Evolutionary conservation across 2,797 vertebrate genomes (phyloP).

Genomic region (Pseudochirops cupreus): DNA sequence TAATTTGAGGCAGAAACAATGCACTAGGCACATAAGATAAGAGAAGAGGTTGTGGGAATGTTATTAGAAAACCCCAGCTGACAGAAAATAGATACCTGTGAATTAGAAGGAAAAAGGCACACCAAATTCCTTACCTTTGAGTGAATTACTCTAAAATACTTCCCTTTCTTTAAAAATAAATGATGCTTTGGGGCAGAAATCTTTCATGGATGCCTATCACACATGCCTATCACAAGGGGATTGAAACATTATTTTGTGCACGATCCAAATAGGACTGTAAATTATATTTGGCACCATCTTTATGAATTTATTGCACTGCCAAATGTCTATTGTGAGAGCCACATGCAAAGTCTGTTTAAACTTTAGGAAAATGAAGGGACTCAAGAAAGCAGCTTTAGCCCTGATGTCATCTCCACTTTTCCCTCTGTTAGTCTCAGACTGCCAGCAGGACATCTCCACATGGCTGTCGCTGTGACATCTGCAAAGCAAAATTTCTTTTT

Average conservation of each 20-base stretch:
- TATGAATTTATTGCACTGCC: neutral
- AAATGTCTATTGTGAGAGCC: neutral
- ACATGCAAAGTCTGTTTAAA: neutral
- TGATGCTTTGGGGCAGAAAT: neutral
- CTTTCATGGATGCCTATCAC: neutral
- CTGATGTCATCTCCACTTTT: neutral
- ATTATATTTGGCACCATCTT: neutral
- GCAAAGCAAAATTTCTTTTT: neutral
- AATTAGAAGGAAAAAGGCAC: neutral
- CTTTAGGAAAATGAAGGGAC: neutral
- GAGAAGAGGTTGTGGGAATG: neutral
- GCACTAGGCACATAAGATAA: neutral
- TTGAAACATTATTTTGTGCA: neutral
- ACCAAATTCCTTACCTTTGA: neutral
- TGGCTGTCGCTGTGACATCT: neutral
- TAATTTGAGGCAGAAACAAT: slow-evolving; percentile 6
- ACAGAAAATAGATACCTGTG: neutral
- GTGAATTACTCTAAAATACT: neutral
- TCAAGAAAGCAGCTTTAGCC: neutral
- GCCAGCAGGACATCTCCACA: neutral
- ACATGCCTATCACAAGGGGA: neutral
- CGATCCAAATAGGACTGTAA: neutral
- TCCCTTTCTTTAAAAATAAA: neutral
- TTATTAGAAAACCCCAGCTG: neutral
- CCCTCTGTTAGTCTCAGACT: neutral